A percentile compares a stretch with the other conserved stretches of the same genome.
Evolutionary conservation across 2,797 vertebrate genomes (phyloP).

Genomic region (Antrozous pallidus): DNA sequence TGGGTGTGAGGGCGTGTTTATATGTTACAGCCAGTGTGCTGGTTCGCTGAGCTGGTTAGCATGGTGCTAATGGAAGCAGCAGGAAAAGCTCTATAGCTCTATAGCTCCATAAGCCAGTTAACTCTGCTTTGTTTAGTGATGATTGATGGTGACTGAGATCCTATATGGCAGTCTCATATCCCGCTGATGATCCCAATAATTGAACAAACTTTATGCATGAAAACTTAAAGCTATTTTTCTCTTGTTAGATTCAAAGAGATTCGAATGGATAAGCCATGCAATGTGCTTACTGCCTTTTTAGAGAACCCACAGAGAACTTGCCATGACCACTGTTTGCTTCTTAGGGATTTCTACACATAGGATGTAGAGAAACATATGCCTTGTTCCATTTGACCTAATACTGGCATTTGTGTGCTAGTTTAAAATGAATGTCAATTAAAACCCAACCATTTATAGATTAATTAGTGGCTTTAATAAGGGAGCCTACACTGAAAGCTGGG

Average conservation of each 20-base stretch:
- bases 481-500: not conserved
- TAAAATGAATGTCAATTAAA: not conserved
- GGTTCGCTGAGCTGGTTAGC: conserved; percentile 35
- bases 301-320: not conserved
- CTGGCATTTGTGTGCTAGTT: not conserved
- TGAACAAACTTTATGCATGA: not conserved
- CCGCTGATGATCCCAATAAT: not conserved
- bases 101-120: not conserved
- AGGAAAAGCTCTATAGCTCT: not conserved
- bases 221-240: not conserved
- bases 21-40: conserved; percentile 10
- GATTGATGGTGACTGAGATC: not conserved
- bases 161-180: not conserved
- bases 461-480: not conserved
- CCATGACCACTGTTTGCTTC: not conserved
- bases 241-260: not conserved
- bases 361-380: not conserved
- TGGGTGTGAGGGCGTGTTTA: conserved; percentile 30
- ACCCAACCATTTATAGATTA: not conserved
- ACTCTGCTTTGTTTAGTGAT: conserved; percentile 24
- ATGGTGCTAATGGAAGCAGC: not conserved
- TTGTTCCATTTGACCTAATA: not conserved
- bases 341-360: not conserved
- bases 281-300: not conserved
- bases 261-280: not conserved